Conservation (phyloP, 2,113 vertebrate species). For the Ifrita kowaldi region DNA sequence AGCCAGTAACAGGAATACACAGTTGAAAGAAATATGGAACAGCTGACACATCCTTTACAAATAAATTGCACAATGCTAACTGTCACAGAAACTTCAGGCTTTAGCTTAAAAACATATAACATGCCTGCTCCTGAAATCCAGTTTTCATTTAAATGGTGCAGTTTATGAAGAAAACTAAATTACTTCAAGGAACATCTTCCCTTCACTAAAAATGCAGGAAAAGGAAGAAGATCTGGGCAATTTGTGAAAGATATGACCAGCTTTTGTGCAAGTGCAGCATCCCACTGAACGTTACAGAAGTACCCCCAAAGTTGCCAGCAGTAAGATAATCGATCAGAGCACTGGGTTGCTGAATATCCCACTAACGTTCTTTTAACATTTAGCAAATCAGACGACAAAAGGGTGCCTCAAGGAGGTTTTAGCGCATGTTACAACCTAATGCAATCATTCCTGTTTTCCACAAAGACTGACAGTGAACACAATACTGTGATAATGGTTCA, state of each 20-base stretch:
- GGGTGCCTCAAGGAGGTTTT: not conserved
- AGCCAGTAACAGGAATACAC: not conserved
- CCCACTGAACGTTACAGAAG: not conserved
- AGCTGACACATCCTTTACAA: not conserved
- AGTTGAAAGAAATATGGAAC: not conserved
- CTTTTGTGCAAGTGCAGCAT: not conserved
- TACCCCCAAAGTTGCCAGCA: not conserved
- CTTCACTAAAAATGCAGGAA: not conserved
- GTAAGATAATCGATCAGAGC: not conserved
- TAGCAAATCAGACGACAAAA: not conserved
- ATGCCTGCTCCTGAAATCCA: not conserved
- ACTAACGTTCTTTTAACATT: not conserved
- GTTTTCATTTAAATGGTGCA: not conserved
- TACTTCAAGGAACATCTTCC: not conserved
- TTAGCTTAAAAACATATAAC: not conserved
- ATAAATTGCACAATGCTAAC: not conserved
- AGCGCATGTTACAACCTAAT: not conserved
- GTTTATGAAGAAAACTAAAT: not conserved
- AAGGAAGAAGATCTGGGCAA: not conserved
- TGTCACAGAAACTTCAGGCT: not conserved
- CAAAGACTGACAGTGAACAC: conserved; percentile 33
- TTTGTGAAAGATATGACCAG: not conserved
- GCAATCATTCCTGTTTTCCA: conserved; percentile 21
- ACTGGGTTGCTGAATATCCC: not conserved
- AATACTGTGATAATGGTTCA: not conserved